Conservation (phyloP, 2,888 invertebrate genomes). For the Chloroclysta siterata region DNA sequence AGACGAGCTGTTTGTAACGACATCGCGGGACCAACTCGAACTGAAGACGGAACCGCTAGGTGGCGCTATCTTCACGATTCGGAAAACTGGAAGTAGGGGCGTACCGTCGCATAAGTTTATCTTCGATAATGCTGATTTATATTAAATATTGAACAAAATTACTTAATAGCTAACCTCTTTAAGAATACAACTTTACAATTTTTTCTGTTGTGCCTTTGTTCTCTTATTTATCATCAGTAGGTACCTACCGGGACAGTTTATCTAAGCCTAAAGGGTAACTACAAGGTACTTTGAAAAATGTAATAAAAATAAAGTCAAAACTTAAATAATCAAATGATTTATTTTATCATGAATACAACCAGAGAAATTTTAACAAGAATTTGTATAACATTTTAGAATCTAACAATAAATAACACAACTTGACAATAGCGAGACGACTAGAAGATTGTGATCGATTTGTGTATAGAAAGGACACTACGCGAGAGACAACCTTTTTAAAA, state of each 20-base stretch:
- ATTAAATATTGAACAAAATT: conserved; percentile 50
- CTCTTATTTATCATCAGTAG: too few species aligned
- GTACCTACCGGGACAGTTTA: too few species aligned
- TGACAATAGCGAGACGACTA: conserved; percentile 72
- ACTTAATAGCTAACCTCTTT: too few species aligned
- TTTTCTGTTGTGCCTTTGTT: too few species aligned
- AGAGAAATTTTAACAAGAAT: conserved; percentile 72
- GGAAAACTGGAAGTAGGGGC: conserved; percentile 64
- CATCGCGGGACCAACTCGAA: conserved; percentile 53
- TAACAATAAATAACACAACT: conserved; percentile 67
- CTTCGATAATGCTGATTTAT: conserved; percentile 65
- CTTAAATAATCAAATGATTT: conserved; percentile 64
- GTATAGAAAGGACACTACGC: conserved; percentile 21
- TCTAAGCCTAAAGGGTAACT: too few species aligned
- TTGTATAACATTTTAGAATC: conserved; percentile 71
- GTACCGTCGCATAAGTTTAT: conserved; percentile 52
- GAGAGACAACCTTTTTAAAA: conserved; percentile 1
- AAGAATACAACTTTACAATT: too few species aligned
- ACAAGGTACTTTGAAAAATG: too few species aligned
- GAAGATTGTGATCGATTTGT: conserved; percentile 44
- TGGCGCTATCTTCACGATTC: conserved; percentile 70
- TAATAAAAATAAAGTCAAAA: conserved; percentile 1
- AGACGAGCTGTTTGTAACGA: conserved; percentile 88
- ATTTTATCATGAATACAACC: conserved; percentile 77
- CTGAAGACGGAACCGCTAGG: conserved; percentile 55